These are phyloP conservation scores for Pelusios castaneus DNA, from an alignment of 2,113 vertebrate species.

Conservation along the genomic window DNA sequence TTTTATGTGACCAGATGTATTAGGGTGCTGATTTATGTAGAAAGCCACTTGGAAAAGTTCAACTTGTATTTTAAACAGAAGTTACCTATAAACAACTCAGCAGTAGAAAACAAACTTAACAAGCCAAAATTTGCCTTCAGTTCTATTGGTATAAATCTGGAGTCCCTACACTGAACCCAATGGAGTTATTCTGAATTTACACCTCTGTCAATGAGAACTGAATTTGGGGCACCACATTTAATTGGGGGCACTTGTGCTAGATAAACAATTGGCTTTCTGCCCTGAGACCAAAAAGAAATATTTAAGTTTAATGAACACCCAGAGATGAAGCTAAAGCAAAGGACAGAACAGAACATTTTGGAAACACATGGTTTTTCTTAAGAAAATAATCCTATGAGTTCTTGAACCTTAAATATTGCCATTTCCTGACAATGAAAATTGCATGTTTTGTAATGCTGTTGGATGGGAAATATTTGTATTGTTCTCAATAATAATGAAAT, in stretches of 20 bases:
- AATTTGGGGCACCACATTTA: neutral
- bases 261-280: neutral
- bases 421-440: neutral
- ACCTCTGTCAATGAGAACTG: neutral
- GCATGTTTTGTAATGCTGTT: neutral
- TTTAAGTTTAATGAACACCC: neutral
- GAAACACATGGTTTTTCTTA: neutral
- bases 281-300: neutral
- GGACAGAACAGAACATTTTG: neutral
- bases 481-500: neutral
- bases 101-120: neutral
- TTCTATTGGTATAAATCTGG: neutral
- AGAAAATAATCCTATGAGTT: neutral
- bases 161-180: neutral
- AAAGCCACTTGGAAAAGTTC: slow-evolving; percentile 3
- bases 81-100: neutral
- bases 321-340: neutral
- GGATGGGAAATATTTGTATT: neutral
- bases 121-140: neutral
- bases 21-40: slow-evolving; percentile 25
- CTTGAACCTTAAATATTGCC: neutral
- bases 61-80: slow-evolving; percentile 27
- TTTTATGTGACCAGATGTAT: neutral
- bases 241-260: neutral
- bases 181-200: neutral